phyloP scores from a whole-genome alignment of 1,140 invertebrate genomes.

The Eupristina koningsbergeri region DNA sequence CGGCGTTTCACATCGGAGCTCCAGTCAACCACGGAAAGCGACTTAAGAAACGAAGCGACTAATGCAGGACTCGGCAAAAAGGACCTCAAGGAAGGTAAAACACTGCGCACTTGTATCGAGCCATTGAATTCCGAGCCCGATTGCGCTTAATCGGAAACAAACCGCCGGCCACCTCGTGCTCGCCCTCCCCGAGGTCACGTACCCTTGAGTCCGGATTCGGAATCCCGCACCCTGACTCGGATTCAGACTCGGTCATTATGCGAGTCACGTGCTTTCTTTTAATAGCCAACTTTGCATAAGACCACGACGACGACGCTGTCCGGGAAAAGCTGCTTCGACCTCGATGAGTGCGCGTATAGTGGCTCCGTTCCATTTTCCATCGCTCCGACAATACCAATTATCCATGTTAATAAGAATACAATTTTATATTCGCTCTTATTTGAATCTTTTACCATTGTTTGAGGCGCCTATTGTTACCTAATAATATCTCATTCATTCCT shows the following conservation, averaged over 20 bases:
- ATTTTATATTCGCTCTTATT: too few species aligned
- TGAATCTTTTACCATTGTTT: not conserved
- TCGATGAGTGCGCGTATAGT: too few species aligned
- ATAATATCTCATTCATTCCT: not conserved
- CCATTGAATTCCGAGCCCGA: conserved; percentile 31
- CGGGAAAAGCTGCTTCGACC: too few species aligned
- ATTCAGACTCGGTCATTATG: not conserved
- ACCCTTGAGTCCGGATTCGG: too few species aligned
- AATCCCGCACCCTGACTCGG: too few species aligned
- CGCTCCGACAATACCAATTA: too few species aligned
- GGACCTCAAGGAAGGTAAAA: not conserved
- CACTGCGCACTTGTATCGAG: conserved; percentile 27
- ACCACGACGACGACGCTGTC: too few species aligned
- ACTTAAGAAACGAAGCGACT: conserved; percentile 19
- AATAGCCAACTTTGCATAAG: conserved; percentile 5
- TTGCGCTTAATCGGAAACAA: conserved; percentile 45
- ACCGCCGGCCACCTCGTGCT: conserved; percentile 19
- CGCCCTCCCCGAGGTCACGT: conserved; percentile 26
- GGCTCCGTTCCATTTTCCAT: not conserved
- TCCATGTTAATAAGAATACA: too few species aligned
- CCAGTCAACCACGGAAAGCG: not conserved
- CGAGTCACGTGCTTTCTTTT: not conserved
- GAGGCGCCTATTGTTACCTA: not conserved
- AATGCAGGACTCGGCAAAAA: conserved; percentile 19
- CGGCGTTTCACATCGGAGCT: conserved; percentile 2